Percentiles rank a stretch among this genome's conserved stretches.
phyloP scores from a whole-genome alignment of 2,113 vertebrate species.

The Dolichotis patagonum region DNA sequence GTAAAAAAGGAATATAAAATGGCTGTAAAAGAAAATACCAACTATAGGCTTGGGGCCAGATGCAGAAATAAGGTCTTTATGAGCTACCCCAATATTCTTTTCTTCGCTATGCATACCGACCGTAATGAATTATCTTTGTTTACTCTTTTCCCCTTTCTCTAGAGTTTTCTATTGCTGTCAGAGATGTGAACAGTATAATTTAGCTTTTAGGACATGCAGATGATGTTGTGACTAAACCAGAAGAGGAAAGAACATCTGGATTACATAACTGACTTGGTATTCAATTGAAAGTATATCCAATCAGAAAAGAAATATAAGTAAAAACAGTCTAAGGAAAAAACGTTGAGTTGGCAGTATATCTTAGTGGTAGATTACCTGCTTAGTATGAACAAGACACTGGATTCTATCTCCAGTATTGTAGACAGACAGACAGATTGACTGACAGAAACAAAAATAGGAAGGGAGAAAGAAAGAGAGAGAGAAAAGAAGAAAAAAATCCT shows the following conservation, averaged over 20 bases:
- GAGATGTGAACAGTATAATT: neutral
- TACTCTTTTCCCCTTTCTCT: neutral
- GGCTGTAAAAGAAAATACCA: neutral
- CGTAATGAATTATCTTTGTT: neutral
- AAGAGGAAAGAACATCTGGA: neutral
- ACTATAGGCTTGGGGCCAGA: neutral
- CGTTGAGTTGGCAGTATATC: no score
- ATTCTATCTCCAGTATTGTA: neutral
- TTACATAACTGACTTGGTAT: neutral
- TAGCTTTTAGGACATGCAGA: neutral
- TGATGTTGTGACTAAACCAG: neutral
- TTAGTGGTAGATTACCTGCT: neutral
- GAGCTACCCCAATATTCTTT: neutral
- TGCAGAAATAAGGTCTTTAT: neutral
- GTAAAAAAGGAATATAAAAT: neutral
- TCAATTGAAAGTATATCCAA: neutral
- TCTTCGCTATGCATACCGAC: neutral
- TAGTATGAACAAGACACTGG: neutral
- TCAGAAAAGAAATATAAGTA: neutral
- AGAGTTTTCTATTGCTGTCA: neutral
- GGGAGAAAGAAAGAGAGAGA: neutral
- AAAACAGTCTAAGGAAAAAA: neutral
- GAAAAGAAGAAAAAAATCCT: neutral
- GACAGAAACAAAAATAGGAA: neutral
- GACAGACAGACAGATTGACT: neutral